These are phyloP conservation scores for Oscheius sp. DNA, from an alignment of 1,140 invertebrate genomes.

Conservation along the genomic window DNA sequence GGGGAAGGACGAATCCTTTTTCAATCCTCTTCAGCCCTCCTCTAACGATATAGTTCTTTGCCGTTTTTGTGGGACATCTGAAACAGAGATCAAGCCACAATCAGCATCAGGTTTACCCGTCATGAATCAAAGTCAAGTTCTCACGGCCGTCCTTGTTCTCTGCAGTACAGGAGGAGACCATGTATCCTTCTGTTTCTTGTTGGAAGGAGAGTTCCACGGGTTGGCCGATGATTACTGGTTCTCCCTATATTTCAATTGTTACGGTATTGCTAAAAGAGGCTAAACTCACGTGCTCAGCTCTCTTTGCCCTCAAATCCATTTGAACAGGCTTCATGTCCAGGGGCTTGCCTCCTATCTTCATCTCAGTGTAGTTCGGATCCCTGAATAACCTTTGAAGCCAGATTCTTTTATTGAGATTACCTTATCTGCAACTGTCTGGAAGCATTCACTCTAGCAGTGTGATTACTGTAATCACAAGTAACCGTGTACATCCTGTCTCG, in stretches of 20 bases:
- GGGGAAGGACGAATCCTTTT: constrained; percentile 12
- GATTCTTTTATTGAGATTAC: not conserved
- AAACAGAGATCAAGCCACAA: too few species aligned
- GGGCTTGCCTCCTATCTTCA: not conserved
- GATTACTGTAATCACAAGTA: not conserved
- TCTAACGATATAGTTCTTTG: constrained; percentile 23
- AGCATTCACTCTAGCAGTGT: not conserved
- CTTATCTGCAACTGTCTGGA: not conserved
- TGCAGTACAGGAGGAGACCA: not conserved
- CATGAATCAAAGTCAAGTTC: not conserved
- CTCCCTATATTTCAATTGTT: too few species aligned
- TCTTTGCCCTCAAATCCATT: not conserved
- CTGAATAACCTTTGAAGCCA: not conserved
- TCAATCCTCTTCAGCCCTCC: constrained; percentile 9
- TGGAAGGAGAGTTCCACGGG: not conserved
- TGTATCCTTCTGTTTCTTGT: not conserved
- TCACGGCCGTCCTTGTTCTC: not conserved
- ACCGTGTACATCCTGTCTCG: not conserved
- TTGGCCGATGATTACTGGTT: not conserved
- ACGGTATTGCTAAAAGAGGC: too few species aligned
- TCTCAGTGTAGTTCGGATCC: not conserved
- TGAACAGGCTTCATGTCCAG: not conserved
- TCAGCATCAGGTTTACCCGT: not conserved
- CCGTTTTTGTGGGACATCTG: constrained; percentile 22
- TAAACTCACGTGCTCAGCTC: too few species aligned